Evolutionary conservation across 1,140 invertebrate genomes (phyloP).

Genomic region (Eurytemora carolleeae): DNA sequence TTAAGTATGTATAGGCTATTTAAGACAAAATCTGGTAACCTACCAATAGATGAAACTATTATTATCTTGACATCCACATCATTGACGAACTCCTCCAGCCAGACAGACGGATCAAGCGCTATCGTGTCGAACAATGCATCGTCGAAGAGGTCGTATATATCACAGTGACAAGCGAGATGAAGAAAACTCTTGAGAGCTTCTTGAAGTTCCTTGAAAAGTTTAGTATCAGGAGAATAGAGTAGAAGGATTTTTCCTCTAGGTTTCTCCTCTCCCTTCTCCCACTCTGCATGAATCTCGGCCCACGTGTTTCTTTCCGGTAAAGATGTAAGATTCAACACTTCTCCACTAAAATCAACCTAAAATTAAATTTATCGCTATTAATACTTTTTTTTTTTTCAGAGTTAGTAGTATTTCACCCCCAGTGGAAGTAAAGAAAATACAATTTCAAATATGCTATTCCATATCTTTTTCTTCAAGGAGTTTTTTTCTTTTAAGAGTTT

Average conservation of each 20-base stretch:
- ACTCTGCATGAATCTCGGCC: slow-evolving; percentile 4
- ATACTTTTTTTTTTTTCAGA: too few relatives aligned
- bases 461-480: too few relatives aligned
- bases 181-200: slow-evolving; percentile 8
- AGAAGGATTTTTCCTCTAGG: slow-evolving; percentile 7
- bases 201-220: slow-evolving; percentile 8
- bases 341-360: not conserved
- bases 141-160: slow-evolving; percentile 6
- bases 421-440: too few relatives aligned
- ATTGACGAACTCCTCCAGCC: slow-evolving; percentile 1
- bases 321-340: not conserved
- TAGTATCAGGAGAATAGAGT: slow-evolving; percentile 6
- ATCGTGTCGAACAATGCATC: slow-evolving; percentile 3
- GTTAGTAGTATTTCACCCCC: too few relatives aligned
- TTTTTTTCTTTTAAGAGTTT: too few relatives aligned
- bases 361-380: too few relatives aligned
- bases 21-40: too few relatives aligned
- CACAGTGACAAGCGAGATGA: slow-evolving; percentile 4
- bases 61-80: slow-evolving; percentile 6
- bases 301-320: slow-evolving; percentile 5
- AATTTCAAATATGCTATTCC: too few relatives aligned
- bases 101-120: slow-evolving; percentile 1
- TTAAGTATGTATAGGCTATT: too few relatives aligned
- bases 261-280: not conserved
- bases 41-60: slow-evolving; percentile 1